Percentiles rank a stretch among this genome's conserved stretches.
These are phyloP conservation scores for Mormoops blainvillei DNA, from an alignment of 2,113 vertebrate genomes.

Conservation along the genomic window DNA sequence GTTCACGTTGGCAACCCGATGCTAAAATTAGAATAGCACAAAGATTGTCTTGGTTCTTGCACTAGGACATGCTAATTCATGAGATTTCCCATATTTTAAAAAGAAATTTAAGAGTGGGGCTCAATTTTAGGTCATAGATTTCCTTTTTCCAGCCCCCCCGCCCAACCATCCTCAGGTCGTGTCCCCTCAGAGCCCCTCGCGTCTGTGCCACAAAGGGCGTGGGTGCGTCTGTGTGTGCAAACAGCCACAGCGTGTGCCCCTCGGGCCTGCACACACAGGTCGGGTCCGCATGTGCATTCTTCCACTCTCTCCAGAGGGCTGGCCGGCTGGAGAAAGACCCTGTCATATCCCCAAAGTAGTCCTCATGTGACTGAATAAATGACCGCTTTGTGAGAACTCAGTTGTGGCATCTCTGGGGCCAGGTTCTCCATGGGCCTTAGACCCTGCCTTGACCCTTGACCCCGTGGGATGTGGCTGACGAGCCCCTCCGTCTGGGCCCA, in stretches of 20 bases:
- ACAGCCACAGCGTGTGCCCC: neutral
- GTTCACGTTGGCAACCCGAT: slow-evolving; percentile 30
- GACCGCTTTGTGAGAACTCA: neutral
- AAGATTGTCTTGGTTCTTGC: neutral
- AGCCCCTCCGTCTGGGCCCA: too few species aligned
- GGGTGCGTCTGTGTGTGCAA: slow-evolving; percentile 12
- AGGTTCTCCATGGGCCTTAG: neutral
- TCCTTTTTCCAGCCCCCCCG: neutral
- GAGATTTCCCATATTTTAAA: neutral
- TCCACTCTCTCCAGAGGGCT: neutral
- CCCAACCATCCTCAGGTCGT: neutral
- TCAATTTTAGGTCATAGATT: neutral
- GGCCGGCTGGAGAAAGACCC: neutral
- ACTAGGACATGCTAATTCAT: slow-evolving; percentile 45
- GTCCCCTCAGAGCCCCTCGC: neutral
- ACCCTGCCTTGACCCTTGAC: neutral
- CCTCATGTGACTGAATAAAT: too few species aligned
- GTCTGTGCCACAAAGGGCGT: neutral
- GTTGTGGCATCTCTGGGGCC: neutral
- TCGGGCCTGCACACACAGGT: neutral
- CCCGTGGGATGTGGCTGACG: rapidly evolving
- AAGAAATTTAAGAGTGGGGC: neutral
- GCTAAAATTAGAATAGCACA: slow-evolving; percentile 24
- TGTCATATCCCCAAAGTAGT: neutral
- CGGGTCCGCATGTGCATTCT: neutral